A percentile compares a stretch with the other conserved stretches of the same genome.
Conservation (phyloP, 2,888 invertebrate genomes). For the Phorcus lineatus region DNA sequence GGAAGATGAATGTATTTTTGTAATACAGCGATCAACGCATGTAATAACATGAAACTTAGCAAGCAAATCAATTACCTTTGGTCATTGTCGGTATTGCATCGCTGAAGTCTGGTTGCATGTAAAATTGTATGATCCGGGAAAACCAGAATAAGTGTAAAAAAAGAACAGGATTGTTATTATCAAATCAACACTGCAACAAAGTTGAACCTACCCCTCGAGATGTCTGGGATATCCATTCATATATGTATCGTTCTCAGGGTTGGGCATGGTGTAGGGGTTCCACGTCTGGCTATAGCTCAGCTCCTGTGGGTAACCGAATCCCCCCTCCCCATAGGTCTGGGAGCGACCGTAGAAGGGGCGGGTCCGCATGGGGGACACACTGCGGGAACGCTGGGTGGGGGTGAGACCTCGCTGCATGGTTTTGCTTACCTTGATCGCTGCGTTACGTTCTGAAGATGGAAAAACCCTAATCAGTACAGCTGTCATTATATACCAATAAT, state of each 20-base stretch:
- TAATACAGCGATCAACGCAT: too few relatives aligned
- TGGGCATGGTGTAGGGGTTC: neutral
- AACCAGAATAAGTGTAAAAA: too few relatives aligned
- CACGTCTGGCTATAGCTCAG: neutral
- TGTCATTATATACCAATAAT: too few relatives aligned
- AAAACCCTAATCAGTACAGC: neutral
- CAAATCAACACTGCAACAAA: too few relatives aligned
- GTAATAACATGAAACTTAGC: too few relatives aligned
- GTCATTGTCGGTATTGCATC: too few relatives aligned
- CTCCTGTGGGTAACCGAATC: neutral
- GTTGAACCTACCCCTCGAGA: neutral
- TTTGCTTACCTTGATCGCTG: neutral
- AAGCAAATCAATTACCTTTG: too few relatives aligned
- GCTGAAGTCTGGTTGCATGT: too few relatives aligned
- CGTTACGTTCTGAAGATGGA: neutral
- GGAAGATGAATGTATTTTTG: too few relatives aligned
- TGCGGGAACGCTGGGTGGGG: neutral
- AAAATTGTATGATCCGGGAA: too few relatives aligned
- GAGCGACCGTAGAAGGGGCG: neutral
- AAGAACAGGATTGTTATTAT: too few relatives aligned
- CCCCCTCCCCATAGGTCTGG: neutral
- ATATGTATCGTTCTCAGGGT: neutral
- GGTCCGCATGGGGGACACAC: slow-evolving; percentile 5
- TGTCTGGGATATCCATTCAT: neutral
- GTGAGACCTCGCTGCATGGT: neutral